Percentiles rank a stretch among this genome's conserved stretches.
Evolutionary conservation across 2,888 invertebrate genomes (phyloP).

Genomic region (Nudaria mundana): DNA sequence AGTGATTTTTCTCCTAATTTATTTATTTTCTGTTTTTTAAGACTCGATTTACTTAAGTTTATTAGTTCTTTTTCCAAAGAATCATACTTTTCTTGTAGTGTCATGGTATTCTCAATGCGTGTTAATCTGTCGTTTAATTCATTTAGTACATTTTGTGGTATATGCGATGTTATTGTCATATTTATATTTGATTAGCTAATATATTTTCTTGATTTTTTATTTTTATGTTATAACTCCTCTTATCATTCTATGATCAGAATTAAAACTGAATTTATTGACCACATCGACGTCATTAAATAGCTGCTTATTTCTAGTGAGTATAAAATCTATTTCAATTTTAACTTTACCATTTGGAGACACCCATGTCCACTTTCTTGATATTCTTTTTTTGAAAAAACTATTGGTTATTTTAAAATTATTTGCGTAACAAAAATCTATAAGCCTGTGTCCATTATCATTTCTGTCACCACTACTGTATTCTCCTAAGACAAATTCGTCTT

Average conservation of each 20-base stretch:
- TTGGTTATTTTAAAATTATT: constrained; percentile 4
- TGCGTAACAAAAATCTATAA: not conserved
- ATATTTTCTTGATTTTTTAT: too few species aligned
- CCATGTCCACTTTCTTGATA: too few species aligned
- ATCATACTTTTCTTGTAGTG: constrained; percentile 1
- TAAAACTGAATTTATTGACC: too few species aligned
- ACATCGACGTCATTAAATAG: too few species aligned
- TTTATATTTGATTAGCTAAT: too few species aligned
- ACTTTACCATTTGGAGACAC: too few species aligned
- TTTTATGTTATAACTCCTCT: too few species aligned
- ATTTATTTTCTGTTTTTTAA: too few species aligned
- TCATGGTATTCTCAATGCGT: not conserved
- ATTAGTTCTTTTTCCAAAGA: not conserved
- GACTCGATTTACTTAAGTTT: too few species aligned
- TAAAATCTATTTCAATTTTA: too few species aligned
- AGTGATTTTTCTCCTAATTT: not conserved
- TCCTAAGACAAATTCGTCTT: not conserved
- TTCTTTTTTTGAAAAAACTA: not conserved
- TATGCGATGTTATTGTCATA: not conserved
- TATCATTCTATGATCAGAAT: too few species aligned
- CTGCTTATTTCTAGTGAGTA: too few species aligned
- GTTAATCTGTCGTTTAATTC: not conserved
- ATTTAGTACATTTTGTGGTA: not conserved
- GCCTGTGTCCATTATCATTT: constrained; percentile 1
- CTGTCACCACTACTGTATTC: not conserved